Conservation (phyloP, 2,113 vertebrate species). For the Zosterops japonicus region DNA sequence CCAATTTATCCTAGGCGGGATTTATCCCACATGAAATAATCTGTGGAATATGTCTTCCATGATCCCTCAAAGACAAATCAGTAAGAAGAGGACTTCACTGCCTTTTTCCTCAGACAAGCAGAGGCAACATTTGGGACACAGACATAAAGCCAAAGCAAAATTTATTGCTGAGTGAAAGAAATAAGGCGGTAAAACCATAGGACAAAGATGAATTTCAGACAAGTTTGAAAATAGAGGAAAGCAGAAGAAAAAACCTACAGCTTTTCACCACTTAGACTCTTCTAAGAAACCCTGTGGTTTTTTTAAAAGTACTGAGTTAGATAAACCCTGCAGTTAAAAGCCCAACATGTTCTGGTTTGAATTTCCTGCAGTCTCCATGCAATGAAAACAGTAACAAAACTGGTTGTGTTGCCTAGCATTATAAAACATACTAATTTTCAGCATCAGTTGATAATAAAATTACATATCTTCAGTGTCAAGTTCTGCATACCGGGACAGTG, state of each 20-base stretch:
- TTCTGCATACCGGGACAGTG: neutral
- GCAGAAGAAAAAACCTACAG: neutral
- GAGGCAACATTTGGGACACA: neutral
- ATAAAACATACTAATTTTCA: neutral
- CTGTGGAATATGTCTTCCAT: neutral
- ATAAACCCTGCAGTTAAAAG: neutral
- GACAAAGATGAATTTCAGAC: neutral
- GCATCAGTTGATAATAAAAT: neutral
- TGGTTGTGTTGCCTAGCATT: neutral
- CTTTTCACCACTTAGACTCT: neutral
- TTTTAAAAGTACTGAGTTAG: neutral
- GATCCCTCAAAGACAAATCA: neutral
- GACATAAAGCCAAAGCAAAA: neutral
- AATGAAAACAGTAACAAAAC: neutral
- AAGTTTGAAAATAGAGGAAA: neutral
- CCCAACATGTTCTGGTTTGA: neutral
- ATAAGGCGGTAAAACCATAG: neutral
- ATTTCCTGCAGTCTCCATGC: neutral
- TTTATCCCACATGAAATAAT: neutral
- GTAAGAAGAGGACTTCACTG: neutral
- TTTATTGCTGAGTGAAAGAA: neutral
- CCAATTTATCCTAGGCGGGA: neutral
- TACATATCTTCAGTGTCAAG: neutral
- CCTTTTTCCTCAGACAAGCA: neutral
- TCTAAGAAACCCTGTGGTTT: neutral